These are phyloP conservation scores for Rhabditoides inermis DNA, from an alignment of 2,888 invertebrate species.

Conservation along the genomic window DNA sequence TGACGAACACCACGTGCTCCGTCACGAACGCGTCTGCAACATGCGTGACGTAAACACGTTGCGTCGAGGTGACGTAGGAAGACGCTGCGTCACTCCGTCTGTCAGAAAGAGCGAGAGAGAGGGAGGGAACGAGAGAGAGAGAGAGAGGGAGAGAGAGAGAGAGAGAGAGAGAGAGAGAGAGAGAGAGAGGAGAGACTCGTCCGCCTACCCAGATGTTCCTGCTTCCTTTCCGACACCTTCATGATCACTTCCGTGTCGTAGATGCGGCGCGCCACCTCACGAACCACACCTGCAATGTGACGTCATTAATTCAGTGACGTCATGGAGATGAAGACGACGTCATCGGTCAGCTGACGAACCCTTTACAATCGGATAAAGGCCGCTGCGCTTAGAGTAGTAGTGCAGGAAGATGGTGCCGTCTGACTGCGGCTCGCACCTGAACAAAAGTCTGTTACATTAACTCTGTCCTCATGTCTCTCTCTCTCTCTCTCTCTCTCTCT, in stretches of 20 bases:
- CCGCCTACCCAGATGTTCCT: conserved; percentile 73
- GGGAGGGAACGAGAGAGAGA: no score
- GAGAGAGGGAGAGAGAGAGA: no score
- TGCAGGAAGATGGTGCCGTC: conserved; percentile 67
- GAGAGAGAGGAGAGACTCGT: no score
- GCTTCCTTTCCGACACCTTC: conserved; percentile 72
- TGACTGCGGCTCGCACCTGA: conserved; percentile 32
- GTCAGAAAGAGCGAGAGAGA: no score
- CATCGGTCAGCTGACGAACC: conserved; percentile 16
- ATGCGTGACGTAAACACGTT: no score
- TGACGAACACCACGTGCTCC: conserved; percentile 48
- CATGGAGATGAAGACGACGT: background rate
- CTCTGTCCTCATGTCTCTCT: no score
- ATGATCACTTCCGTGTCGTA: conserved; percentile 87
- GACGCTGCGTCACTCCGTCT: no score
- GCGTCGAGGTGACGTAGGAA: no score
- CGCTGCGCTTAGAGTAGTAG: conserved; percentile 88
- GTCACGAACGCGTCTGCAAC: conserved; percentile 55
- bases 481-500: conserved; percentile 3
- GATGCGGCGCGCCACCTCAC: conserved; percentile 86
- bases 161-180: no score
- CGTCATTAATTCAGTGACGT: background rate
- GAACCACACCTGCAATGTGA: conserved; percentile 72
- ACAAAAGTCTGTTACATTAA: no score
- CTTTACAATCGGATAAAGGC: conserved; percentile 83